Evolutionary conservation across 1,140 invertebrate species (phyloP).

Genomic region (Antheraea pernyi): DNA sequence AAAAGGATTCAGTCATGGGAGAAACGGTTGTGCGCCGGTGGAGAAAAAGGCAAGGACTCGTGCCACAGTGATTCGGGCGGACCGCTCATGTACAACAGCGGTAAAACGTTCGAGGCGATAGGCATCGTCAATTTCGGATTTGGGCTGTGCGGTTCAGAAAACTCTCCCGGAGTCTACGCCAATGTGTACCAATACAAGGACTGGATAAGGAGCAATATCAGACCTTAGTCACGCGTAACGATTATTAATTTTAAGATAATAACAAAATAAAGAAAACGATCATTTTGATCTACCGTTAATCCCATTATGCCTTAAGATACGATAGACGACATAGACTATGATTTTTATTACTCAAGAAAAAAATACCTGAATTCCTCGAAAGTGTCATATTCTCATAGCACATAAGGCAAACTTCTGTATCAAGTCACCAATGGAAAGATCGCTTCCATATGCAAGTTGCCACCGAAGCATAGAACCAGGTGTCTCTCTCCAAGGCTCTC

Average conservation of each 20-base stretch:
- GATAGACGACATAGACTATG: too few species aligned
- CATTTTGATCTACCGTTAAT: too few species aligned
- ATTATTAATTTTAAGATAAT: neutral
- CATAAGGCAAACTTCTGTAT: too few species aligned
- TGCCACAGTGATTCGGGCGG: slow-evolving; percentile 80
- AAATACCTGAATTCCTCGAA: too few species aligned
- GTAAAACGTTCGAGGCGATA: slow-evolving; percentile 38
- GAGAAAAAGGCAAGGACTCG: slow-evolving; percentile 55
- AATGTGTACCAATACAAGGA: slow-evolving; percentile 75
- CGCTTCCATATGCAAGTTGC: too few species aligned
- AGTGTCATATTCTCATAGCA: too few species aligned
- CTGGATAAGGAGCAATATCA: slow-evolving; percentile 67
- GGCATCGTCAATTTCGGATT: slow-evolving; percentile 83
- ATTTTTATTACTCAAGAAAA: too few species aligned
- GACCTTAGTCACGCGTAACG: slow-evolving; percentile 3
- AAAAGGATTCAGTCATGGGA: slow-evolving; percentile 50
- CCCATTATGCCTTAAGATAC: too few species aligned
- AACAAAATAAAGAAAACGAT: too few species aligned
- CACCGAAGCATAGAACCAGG: too few species aligned
- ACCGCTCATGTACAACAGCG: slow-evolving; percentile 78
- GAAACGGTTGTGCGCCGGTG: slow-evolving; percentile 61
- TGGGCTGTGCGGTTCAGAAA: slow-evolving; percentile 75
- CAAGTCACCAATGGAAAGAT: too few species aligned
- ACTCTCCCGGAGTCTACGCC: slow-evolving; percentile 82
- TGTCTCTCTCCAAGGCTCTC: too few species aligned